Conservation (phyloP, 2,113 vertebrate species). For the Picathartes gymnocephalus region DNA sequence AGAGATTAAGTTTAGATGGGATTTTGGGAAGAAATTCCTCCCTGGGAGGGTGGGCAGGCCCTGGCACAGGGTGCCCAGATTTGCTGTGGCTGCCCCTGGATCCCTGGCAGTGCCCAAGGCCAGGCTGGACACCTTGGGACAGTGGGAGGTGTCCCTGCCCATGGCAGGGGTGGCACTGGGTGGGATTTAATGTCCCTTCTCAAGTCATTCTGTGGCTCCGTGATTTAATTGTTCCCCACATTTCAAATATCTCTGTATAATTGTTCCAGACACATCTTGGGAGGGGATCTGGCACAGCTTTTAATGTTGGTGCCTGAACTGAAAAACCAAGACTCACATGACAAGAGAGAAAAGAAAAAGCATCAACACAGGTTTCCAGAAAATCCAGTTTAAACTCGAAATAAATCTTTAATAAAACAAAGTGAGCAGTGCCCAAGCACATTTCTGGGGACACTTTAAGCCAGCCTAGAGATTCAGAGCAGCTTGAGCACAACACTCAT, state of each 20-base stretch:
- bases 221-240: not conserved
- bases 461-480: not conserved
- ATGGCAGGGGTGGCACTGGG: fast-evolving
- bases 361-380: not conserved
- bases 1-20: fast-evolving
- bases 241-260: not conserved
- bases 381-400: not conserved
- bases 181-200: fast-evolving
- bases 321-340: fast-evolving
- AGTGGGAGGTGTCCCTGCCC: not conserved
- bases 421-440: not conserved
- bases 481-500: not conserved
- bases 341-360: not conserved
- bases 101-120: not conserved
- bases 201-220: not conserved
- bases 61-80: not conserved
- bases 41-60: fast-evolving
- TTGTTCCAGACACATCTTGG: not conserved
- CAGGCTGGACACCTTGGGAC: not conserved
- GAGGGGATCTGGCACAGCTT: not conserved
- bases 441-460: not conserved
- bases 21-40: fast-evolving
- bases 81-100: not conserved
- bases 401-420: not conserved
- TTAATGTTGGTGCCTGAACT: not conserved